Conservation (phyloP, 2,888 invertebrate genomes). For the Apamea anceps region DNA sequence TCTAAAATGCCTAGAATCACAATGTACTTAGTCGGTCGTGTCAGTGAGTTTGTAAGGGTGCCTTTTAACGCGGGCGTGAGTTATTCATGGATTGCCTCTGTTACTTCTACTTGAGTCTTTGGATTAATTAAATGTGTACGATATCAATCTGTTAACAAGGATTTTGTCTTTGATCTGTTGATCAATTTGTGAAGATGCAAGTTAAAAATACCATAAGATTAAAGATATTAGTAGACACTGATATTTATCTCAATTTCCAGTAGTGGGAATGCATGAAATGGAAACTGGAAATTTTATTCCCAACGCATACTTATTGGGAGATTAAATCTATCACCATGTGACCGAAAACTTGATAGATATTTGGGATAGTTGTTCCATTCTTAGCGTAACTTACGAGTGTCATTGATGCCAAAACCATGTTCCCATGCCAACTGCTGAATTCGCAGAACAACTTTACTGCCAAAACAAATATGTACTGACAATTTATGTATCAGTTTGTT, state of each 20-base stretch:
- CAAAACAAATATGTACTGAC: conserved; percentile 42
- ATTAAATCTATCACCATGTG: conserved; percentile 46
- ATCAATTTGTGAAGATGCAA: conserved; percentile 38
- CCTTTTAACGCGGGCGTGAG: conserved; percentile 65
- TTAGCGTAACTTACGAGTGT: conserved; percentile 27
- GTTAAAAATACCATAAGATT: conserved; percentile 37
- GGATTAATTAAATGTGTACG: conserved; percentile 55
- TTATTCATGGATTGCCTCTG: conserved; percentile 61
- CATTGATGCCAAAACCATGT: conserved; percentile 38
- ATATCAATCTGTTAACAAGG: conserved; percentile 51
- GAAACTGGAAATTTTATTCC: conserved; percentile 43
- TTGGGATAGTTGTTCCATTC: conserved; percentile 30
- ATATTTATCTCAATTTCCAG: conserved; percentile 55
- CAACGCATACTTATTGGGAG: conserved; percentile 28
- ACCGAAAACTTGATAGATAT: conserved; percentile 33
- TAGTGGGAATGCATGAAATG: conserved; percentile 49
- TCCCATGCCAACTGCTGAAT: conserved; percentile 57
- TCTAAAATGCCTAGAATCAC: conserved; percentile 78
- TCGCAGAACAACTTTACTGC: conserved; percentile 38
- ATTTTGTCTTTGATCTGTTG: conserved; percentile 45
- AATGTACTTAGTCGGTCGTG: conserved; percentile 64
- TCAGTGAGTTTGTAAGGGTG: conserved; percentile 70
- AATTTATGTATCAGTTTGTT: conserved; percentile 29
- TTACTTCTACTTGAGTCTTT: conserved; percentile 42
- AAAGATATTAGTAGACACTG: conserved; percentile 50